Evolutionary conservation across 2,113 vertebrate species (phyloP).

Genomic region (Corythornis madagascariensis): DNA sequence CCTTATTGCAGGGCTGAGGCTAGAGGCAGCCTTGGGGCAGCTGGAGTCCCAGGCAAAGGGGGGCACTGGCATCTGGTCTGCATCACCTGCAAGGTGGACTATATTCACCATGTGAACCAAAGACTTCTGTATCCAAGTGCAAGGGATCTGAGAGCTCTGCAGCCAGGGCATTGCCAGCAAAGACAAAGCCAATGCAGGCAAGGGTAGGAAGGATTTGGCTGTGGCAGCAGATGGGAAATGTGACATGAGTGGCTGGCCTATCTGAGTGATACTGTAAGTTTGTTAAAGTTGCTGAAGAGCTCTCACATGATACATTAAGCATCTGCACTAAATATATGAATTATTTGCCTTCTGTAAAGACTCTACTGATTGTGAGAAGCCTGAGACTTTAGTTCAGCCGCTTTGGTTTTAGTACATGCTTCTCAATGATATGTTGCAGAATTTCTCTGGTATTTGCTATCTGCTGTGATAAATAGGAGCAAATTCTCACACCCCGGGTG

Average conservation of each 20-base stretch:
- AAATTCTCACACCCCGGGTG: neutral
- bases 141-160: neutral
- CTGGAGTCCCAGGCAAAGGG: fast-evolving
- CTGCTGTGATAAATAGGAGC: neutral
- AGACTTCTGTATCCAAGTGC: neutral
- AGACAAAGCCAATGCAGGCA: neutral
- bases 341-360: neutral
- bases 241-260: neutral
- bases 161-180: neutral
- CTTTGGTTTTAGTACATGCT: neutral
- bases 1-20: neutral
- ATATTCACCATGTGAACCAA: fast-evolving
- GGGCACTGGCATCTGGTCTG: neutral
- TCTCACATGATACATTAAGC: neutral
- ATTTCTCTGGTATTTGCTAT: neutral
- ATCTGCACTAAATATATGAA: neutral
- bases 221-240: neutral
- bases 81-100: neutral
- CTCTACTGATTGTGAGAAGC: neutral
- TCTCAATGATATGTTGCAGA: neutral
- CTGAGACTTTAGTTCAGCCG: neutral
- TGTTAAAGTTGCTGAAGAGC: neutral
- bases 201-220: neutral
- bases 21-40: neutral
- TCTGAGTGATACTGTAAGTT: neutral